Percentiles rank a stretch among this genome's conserved stretches.
These are phyloP conservation scores for Regulus satrapa DNA, from an alignment of 2,113 vertebrate species.

Conservation along the genomic window DNA sequence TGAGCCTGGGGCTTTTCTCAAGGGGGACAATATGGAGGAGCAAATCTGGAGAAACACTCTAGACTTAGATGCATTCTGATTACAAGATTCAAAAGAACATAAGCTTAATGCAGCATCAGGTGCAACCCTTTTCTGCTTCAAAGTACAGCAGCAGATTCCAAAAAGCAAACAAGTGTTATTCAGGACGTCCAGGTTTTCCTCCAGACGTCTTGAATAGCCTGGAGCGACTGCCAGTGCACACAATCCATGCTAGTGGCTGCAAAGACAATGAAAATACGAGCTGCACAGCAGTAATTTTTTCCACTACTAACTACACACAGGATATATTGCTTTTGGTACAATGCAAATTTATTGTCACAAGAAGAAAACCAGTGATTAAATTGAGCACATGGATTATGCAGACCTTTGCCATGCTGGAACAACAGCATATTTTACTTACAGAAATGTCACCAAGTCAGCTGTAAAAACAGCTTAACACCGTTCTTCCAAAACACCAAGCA, in stretches of 20 bases:
- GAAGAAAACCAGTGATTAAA: conserved; percentile 46
- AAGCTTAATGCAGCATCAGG: background rate
- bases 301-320: conserved; percentile 31
- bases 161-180: background rate
- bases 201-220: background rate
- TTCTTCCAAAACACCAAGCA: background rate
- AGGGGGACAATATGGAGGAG: background rate
- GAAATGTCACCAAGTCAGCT: conserved; percentile 29
- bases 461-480: conserved; percentile 12
- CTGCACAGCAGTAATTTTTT: conserved; percentile 38
- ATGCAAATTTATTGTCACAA: conserved; percentile 43
- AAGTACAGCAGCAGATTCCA: background rate
- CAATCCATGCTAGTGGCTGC: background rate
- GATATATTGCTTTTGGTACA: conserved; percentile 45
- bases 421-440: background rate
- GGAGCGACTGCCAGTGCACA: background rate
- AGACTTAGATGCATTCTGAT: background rate
- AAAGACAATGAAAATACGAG: conserved; percentile 31
- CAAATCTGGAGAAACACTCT: background rate
- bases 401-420: conserved; percentile 43
- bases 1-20: conserved; percentile 3
- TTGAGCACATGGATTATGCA: conserved; percentile 32
- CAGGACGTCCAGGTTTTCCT: background rate
- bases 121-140: background rate
- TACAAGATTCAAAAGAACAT: background rate